phyloP scores from a whole-genome alignment of 2,888 invertebrate species.

The Agelastica alni region DNA sequence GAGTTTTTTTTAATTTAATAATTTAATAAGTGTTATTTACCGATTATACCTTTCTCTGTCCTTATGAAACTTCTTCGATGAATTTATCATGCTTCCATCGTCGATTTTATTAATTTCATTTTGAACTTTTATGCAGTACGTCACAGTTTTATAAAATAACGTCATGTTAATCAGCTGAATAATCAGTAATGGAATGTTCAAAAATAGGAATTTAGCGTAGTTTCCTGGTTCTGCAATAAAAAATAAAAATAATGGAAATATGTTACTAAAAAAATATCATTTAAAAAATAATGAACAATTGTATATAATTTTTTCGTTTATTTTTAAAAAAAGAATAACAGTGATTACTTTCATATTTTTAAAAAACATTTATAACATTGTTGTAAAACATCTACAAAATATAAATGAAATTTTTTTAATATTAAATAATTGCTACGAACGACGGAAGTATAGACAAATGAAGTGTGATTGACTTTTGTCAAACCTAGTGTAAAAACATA shows the following conservation, averaged over 20 bases:
- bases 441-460: too few relatives aligned
- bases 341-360: too few relatives aligned
- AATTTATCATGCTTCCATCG: constrained; percentile 62
- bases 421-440: too few relatives aligned
- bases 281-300: not conserved
- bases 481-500: too few relatives aligned
- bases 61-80: constrained; percentile 60
- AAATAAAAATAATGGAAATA: not conserved
- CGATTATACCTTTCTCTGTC: constrained; percentile 68
- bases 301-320: too few relatives aligned
- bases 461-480: too few relatives aligned
- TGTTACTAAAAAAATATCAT: not conserved
- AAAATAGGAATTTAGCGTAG: constrained; percentile 42
- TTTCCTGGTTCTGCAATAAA: constrained; percentile 39
- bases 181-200: constrained; percentile 62
- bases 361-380: too few relatives aligned
- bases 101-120: constrained; percentile 73
- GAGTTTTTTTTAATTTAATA: too few relatives aligned
- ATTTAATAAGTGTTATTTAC: not conserved
- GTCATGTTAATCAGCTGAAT: constrained; percentile 67
- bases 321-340: too few relatives aligned
- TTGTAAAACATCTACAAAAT: too few relatives aligned
- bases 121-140: constrained; percentile 73
- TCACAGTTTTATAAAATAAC: constrained; percentile 70
- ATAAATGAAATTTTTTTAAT: too few relatives aligned